phyloP scores from a whole-genome alignment of 2,888 invertebrate genomes.

The Seira ritae region DNA sequence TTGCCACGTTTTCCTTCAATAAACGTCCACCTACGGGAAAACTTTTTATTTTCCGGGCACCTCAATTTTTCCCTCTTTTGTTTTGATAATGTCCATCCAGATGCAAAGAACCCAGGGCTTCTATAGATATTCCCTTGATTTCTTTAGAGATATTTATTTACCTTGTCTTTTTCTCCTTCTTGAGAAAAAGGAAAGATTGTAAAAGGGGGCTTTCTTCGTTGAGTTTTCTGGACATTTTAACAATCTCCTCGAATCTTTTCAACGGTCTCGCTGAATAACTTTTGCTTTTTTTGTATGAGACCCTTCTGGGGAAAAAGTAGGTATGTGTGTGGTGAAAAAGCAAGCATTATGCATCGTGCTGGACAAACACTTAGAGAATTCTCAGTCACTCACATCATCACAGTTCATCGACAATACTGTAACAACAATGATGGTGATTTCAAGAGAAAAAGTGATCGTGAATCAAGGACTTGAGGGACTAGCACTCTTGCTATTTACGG shows the following conservation, averaged over 20 bases:
- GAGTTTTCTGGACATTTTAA: slow-evolving; percentile 11
- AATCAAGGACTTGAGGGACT: slow-evolving; percentile 48
- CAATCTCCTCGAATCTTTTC: slow-evolving; percentile 8
- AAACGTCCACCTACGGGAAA: slow-evolving; percentile 4
- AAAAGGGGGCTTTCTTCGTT: not conserved
- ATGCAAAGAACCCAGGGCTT: slow-evolving; percentile 29
- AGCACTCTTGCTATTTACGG: slow-evolving; percentile 33
- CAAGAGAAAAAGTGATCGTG: slow-evolving; percentile 37
- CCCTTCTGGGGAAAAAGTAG: not conserved
- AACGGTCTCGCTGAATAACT: not conserved
- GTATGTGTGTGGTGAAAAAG: not conserved
- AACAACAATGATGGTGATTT: slow-evolving; percentile 37
- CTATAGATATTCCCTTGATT: slow-evolving; percentile 30
- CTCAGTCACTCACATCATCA: slow-evolving; percentile 15
- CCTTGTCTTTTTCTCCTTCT: slow-evolving; percentile 16
- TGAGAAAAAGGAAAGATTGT: not conserved
- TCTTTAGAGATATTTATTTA: slow-evolving; percentile 24
- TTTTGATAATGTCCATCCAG: slow-evolving; percentile 39
- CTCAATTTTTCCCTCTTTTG: slow-evolving; percentile 29
- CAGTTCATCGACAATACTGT: slow-evolving; percentile 21
- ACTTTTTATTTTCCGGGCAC: not conserved
- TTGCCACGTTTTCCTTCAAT: not conserved
- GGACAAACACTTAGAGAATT: slow-evolving; percentile 12
- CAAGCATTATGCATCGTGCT: slow-evolving; percentile 6
- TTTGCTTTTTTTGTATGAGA: slow-evolving; percentile 5